Evolutionary conservation across 2,113 vertebrate genomes (phyloP), one percentile per base, ranked within the genome.

Genomic region (Cyanocitta stelleri): DNA sequence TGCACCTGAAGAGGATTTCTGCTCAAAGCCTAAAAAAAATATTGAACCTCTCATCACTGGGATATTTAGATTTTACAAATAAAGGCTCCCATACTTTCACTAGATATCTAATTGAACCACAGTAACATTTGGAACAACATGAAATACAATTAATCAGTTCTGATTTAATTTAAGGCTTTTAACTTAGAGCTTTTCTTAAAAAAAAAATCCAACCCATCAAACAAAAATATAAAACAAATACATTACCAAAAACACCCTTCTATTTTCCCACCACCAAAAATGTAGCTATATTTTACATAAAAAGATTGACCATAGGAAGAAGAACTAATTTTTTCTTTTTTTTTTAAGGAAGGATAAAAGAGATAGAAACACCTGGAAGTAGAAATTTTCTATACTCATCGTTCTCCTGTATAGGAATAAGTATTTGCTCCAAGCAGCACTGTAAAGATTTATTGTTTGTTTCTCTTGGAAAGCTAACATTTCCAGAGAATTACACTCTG

Each of bases 381-480:
- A 62, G 35, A 74, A 66, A 41, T 33, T 66, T 23, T 59, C 27
- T 49, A 5, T 32, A 68, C 3, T 61, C 7, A 52, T 87, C 6
- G 6, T 74, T 71, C 7, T 76, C 11, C 23, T 82, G 12, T 27
- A 54, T 29, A 23, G 18, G 15, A 81, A 37, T 46, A 80, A 54
- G 9, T 29, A 63, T 58, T 91, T 84, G 33, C 17, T 81, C 15
- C 67, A 76, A 81, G 39, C 11, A 95, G 11, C 17, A 22, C 32
- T 67, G 37, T 6, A 87, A 39, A 68, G 41, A 79, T 92, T 82
- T 82, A 68, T 79, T 72, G 27, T 27, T 96, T 83, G 44, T 64
- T 88, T 83, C 61, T 83, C 35, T 95, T 83, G 74, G 85, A 92
- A 82, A 93, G 62, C 30, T 56, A 82, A 48, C 27, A 44, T 79